Evolutionary conservation across 2,797 vertebrate species (phyloP), one percentile per base, ranked within the genome.

Genomic region (Sphenopsis melanotis): DNA sequence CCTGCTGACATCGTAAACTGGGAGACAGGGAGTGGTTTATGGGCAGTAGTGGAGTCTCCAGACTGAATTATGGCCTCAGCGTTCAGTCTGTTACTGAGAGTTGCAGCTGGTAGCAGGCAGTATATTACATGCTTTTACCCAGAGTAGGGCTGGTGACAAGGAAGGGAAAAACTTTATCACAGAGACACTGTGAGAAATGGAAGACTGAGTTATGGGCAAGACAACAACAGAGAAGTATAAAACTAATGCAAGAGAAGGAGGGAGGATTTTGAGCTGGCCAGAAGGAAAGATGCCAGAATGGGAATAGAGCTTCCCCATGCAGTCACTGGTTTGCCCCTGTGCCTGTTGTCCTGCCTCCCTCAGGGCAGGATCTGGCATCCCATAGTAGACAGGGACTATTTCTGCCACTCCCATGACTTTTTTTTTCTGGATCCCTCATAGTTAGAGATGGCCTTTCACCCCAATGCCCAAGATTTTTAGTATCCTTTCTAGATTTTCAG

Each of bases 1-100:
- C 93, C 84, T 94, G 92, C 95, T 96, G 94, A 95, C 89, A 81
- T 93, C 10, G 59, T 95, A 96, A 95, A 91, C 90, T 87, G 57
- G 72, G 79, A 97, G 94, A 89, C 84, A 86, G 89, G 29, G 7
- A 47, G 81, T 96, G 83, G 94, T 97, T 96, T 95, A 95, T 90
- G 82, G 87, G 72, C 82, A 83, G 72, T 46, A 83, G 91, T 78
- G 94, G 89, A 97, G 87, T 69, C 76, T 95, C 46, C 8, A 30
- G 89, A 81, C 93, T 95, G 93, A 97, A 65, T 96, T 95, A 95
- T 3, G 7, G 90, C 55, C 53, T 55, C 82, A 57, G 68, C 39
- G 46, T 92, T 87, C 75, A 89, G 87, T 81, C 85, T 4, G 85
- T 77, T 93, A 83, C 60, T 0, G 15, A 52, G 79, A 89, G 87